phyloP scores from a whole-genome alignment of 2,888 invertebrate genomes.

The Entomobrya multifasciata region DNA sequence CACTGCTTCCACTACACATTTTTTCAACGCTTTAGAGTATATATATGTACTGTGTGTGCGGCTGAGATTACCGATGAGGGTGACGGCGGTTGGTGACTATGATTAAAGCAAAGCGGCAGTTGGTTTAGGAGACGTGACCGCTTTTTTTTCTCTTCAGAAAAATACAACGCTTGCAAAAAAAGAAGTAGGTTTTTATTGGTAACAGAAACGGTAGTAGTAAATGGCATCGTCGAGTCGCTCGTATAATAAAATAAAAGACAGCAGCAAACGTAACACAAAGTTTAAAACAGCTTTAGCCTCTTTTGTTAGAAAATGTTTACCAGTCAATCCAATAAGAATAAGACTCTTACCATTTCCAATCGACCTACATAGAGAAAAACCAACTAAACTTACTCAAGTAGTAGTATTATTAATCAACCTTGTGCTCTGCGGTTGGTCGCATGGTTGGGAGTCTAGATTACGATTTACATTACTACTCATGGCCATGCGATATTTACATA shows the following conservation, averaged over 20 bases:
- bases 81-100: conserved; percentile 29
- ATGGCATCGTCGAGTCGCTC: too few species aligned
- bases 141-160: neutral
- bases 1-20: conserved; percentile 24
- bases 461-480: too few species aligned
- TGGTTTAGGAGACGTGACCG: conserved; percentile 28
- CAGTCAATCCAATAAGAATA: too few species aligned
- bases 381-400: neutral
- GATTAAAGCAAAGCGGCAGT: conserved; percentile 46
- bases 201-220: neutral
- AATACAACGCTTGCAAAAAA: neutral
- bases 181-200: neutral
- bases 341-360: neutral
- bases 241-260: too few species aligned
- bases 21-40: neutral
- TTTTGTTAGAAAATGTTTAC: too few species aligned
- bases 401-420: neutral
- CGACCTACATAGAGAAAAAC: conserved; percentile 13
- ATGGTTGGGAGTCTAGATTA: too few species aligned
- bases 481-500: too few species aligned
- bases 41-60: conserved; percentile 20
- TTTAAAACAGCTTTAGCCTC: too few species aligned
- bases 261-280: too few species aligned
- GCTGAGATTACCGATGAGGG: conserved; percentile 44
- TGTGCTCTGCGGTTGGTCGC: neutral